Conservation (phyloP, 2,888 invertebrate genomes). For the Amblyjoppa fuscipennis region DNA sequence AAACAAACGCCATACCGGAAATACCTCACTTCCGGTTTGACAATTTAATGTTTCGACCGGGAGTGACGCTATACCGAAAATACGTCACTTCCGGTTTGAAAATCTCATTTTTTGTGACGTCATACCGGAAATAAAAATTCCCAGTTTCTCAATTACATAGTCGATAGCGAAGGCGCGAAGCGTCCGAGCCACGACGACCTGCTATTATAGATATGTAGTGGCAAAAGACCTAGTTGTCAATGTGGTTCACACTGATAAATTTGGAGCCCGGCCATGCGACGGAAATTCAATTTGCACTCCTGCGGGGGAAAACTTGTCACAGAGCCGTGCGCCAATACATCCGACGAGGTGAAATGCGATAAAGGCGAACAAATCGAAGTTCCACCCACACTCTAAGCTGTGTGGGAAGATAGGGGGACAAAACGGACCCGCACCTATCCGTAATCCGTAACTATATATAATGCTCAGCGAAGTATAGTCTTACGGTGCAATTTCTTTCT, state of each 20-base stretch:
- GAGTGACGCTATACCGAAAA: no score
- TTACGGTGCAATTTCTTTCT: no score
- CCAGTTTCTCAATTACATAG: no score
- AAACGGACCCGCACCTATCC: neutral
- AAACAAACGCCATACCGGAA: no score
- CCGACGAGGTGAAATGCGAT: conserved; percentile 8
- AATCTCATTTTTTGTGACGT: no score
- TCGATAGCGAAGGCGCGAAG: no score
- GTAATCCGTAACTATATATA: neutral
- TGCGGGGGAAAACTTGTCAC: conserved; percentile 3
- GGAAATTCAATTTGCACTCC: conserved; percentile 52
- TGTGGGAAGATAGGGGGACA: conserved; percentile 6
- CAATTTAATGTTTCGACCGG: no score
- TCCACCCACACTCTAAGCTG: conserved; percentile 12
- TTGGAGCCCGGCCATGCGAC: conserved; percentile 44
- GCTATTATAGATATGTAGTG: neutral
- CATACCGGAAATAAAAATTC: no score
- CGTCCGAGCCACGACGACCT: no score
- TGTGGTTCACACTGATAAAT: conserved; percentile 51
- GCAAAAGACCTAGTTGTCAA: neutral
- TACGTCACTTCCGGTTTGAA: no score
- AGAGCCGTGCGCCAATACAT: neutral
- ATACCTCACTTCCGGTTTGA: no score
- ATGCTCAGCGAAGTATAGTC: no score
- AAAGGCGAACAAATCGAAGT: conserved; percentile 24